Percentiles rank a stretch among this genome's conserved stretches.
phyloP scores from a whole-genome alignment of 2,888 invertebrate species.

The Epinotia nisella region DNA sequence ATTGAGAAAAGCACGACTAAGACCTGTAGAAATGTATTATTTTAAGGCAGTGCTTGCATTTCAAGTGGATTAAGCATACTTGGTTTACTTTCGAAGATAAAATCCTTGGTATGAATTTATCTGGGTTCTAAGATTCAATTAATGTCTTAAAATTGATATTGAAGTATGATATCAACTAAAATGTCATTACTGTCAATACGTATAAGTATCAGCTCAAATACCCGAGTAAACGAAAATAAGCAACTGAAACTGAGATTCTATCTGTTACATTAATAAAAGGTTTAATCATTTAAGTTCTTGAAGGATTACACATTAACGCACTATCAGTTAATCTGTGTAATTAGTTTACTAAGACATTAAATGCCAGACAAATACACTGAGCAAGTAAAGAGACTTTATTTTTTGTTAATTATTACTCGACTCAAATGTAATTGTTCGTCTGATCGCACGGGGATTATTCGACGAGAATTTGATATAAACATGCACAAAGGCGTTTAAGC shows the following conservation, averaged over 20 bases:
- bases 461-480: conserved; percentile 50
- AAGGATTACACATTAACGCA: conserved; percentile 20
- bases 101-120: too few species aligned
- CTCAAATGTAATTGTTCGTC: conserved; percentile 12
- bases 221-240: neutral
- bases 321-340: conserved; percentile 25
- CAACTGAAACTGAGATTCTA: neutral
- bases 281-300: conserved; percentile 18
- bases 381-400: neutral
- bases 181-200: neutral
- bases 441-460: conserved; percentile 58
- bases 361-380: neutral
- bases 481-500: conserved; percentile 12
- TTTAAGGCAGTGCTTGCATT: too few species aligned
- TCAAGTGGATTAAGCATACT: too few species aligned
- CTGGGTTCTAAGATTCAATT: too few species aligned
- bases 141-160: too few species aligned
- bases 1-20: too few species aligned
- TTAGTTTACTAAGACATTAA: conserved; percentile 6
- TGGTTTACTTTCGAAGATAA: too few species aligned
- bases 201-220: neutral
- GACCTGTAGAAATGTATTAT: too few species aligned
- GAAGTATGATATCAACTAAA: too few species aligned
- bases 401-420: conserved; percentile 10
- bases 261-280: neutral